phyloP scores from a whole-genome alignment of 2,113 vertebrate species.

The Lamprologus lemairii region DNA sequence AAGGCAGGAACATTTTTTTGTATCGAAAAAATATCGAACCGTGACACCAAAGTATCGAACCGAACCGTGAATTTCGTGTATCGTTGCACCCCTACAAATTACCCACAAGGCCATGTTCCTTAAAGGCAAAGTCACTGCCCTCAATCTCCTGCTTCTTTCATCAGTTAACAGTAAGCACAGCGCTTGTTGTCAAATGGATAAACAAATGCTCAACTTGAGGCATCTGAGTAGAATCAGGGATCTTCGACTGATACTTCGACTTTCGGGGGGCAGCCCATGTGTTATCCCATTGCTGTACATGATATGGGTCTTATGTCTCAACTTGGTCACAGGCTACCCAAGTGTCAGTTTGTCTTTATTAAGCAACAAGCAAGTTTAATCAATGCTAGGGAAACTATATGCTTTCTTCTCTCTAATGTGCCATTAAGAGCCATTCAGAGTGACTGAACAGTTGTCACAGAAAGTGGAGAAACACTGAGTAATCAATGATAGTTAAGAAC shows the following conservation, averaged over 20 bases:
- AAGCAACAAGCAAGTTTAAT: constrained; percentile 75
- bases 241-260: neutral
- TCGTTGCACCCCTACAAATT: neutral
- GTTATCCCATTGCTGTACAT: constrained; percentile 6
- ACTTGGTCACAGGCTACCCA: constrained; percentile 47
- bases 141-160: neutral
- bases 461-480: constrained; percentile 86
- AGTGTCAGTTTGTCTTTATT: constrained; percentile 79
- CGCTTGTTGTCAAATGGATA: neutral
- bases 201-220: neutral
- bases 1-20: neutral
- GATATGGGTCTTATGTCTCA: constrained; percentile 26
- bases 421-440: constrained; percentile 86
- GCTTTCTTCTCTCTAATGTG: constrained; percentile 80
- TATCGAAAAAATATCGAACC: neutral
- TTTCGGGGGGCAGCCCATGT: neutral
- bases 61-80: neutral
- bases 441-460: constrained; percentile 88
- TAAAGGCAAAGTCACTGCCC: neutral
- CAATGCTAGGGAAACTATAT: constrained; percentile 64
- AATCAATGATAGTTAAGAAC: constrained; percentile 97
- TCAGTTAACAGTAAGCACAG: neutral
- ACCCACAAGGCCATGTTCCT: neutral
- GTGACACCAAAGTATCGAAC: neutral
- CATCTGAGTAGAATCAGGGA: neutral